A percentile compares a stretch with the other conserved stretches of the same genome.
Evolutionary conservation across 1,140 invertebrate species (phyloP).

Genomic region (Diorhabda sublineata): DNA sequence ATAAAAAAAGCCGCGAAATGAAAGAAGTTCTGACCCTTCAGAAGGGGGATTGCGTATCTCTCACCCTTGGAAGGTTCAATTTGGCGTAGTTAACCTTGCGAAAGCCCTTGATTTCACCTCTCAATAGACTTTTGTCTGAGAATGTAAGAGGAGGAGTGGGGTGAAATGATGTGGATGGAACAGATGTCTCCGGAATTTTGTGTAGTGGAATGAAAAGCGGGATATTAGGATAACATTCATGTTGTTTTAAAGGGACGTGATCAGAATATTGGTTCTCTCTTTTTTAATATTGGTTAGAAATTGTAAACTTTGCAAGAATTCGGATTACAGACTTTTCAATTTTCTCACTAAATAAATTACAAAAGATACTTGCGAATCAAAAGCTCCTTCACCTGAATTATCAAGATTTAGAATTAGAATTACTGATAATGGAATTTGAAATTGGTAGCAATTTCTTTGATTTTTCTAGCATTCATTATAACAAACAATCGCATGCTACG

Average conservation of each 20-base stretch:
- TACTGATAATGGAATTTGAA: too few relatives aligned
- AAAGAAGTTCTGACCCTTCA: conserved; percentile 34
- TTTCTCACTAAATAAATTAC: too few relatives aligned
- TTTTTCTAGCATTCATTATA: too few relatives aligned
- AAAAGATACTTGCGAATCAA: too few relatives aligned
- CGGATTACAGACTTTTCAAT: too few relatives aligned
- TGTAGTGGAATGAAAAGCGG: neutral
- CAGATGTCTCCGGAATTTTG: conserved; percentile 1
- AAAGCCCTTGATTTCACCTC: conserved; percentile 18
- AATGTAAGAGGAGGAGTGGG: conserved; percentile 8
- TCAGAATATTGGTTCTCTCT: neutral
- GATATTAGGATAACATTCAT: neutral
- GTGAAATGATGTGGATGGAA: neutral
- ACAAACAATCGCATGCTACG: too few relatives aligned
- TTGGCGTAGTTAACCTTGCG: conserved; percentile 28
- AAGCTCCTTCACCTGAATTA: too few relatives aligned
- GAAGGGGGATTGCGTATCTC: conserved; percentile 15
- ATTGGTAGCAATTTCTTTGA: too few relatives aligned
- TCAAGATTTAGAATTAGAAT: too few relatives aligned
- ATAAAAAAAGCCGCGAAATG: conserved; percentile 32
- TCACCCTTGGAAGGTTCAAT: conserved; percentile 24
- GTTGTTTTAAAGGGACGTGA: neutral
- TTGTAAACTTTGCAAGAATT: too few relatives aligned
- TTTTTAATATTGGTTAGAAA: neutral
- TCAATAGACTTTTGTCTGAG: conserved; percentile 9